Conservation (phyloP, 2,797 vertebrate species). For the Psittacula derbiana region DNA sequence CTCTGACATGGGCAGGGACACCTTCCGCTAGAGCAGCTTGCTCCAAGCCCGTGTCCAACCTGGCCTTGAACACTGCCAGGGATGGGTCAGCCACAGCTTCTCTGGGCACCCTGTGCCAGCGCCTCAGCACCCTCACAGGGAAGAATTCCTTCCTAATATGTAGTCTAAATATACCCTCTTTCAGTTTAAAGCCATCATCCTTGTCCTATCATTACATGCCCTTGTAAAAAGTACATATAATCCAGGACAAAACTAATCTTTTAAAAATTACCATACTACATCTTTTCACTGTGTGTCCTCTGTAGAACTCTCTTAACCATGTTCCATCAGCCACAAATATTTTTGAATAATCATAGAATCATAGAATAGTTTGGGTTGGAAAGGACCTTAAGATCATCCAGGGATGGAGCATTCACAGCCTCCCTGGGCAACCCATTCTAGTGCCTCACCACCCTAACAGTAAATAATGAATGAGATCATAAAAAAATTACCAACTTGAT, state of each 20-base stretch:
- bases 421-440: too few species aligned
- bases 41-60: neutral
- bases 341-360: neutral
- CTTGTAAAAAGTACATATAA: neutral
- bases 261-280: neutral
- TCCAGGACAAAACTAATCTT: neutral
- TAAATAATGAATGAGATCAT: neutral
- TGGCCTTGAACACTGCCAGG: neutral
- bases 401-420: too few species aligned
- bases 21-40: neutral
- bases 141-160: neutral
- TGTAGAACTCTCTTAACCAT: neutral
- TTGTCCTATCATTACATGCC: neutral
- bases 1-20: neutral
- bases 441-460: too few species aligned
- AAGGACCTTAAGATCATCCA: too few species aligned
- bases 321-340: neutral
- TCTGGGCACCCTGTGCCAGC: neutral
- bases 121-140: neutral
- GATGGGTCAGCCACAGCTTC: neutral
- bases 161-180: neutral
- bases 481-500: neutral
- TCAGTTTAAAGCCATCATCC: neutral
- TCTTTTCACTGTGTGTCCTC: neutral
- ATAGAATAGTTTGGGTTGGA: too few species aligned